phyloP scores from a whole-genome alignment of 2,797 vertebrate genomes.

The Sparus aurata region DNA sequence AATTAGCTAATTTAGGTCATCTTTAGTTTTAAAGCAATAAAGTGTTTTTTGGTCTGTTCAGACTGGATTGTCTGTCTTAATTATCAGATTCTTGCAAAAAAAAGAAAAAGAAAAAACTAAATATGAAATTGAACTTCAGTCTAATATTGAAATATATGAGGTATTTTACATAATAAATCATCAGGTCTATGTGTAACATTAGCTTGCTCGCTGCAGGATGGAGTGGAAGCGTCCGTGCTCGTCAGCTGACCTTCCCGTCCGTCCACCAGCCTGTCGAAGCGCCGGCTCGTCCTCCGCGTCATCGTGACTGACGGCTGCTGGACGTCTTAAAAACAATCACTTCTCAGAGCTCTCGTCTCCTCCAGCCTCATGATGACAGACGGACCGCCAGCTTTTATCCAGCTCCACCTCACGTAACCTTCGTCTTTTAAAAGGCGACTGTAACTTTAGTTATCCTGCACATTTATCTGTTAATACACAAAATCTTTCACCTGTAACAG shows the following conservation, averaged over 20 bases:
- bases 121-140: neutral
- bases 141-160: too few species aligned
- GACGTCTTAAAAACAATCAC: neutral
- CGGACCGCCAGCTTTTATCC: neutral
- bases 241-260: constrained; percentile 25
- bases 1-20: too few species aligned
- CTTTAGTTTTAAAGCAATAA: too few species aligned
- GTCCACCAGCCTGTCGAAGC: constrained; percentile 2
- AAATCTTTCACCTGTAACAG: neutral
- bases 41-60: neutral
- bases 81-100: neutral
- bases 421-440: too few species aligned
- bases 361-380: neutral
- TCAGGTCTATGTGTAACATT: neutral
- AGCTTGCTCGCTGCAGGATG: neutral
- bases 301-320: constrained; percentile 11
- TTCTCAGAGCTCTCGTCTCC: neutral
- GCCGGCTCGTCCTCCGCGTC: neutral
- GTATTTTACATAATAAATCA: neutral
- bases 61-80: neutral
- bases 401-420: neutral
- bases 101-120: too few species aligned
- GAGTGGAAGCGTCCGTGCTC: neutral
- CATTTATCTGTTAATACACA: neutral
- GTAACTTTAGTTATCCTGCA: too few species aligned